Conservation (phyloP, 2,888 invertebrate genomes). For the Smittia sp. region DNA sequence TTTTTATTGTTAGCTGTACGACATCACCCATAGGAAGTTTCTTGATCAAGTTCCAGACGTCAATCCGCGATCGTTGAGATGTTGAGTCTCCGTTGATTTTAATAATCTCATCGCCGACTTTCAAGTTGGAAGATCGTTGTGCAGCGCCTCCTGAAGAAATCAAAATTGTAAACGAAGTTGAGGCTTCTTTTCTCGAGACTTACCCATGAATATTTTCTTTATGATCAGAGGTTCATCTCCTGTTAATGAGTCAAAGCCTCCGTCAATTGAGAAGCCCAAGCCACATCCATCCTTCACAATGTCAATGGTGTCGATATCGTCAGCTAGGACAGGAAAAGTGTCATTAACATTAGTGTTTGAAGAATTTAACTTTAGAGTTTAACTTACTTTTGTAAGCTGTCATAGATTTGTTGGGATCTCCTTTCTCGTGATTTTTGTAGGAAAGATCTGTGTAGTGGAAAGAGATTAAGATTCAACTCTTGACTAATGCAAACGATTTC, state of each 20-base stretch:
- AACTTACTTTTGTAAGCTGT: neutral
- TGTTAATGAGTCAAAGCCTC: conserved; percentile 84
- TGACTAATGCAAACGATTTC: neutral
- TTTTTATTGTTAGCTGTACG: conserved; percentile 13
- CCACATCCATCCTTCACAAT: conserved; percentile 78
- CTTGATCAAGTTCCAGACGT: conserved; percentile 92
- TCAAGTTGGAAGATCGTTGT: conserved; percentile 78
- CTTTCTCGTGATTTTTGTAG: neutral
- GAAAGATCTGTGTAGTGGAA: neutral
- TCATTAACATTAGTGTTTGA: too few relatives aligned
- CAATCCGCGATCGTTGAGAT: conserved; percentile 82
- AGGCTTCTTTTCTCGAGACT: conserved; percentile 44
- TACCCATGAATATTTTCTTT: conserved; percentile 93
- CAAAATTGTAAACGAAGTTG: conserved; percentile 44
- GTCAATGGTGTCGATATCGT: neutral
- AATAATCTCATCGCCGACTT: conserved; percentile 83
- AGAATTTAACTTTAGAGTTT: too few relatives aligned
- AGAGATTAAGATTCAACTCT: too few relatives aligned
- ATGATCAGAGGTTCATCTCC: conserved; percentile 86
- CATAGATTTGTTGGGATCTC: neutral
- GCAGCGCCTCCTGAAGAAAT: conserved; percentile 76
- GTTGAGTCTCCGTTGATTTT: conserved; percentile 79
- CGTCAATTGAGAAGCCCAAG: conserved; percentile 90
- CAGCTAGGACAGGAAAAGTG: neutral
- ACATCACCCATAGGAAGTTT: conserved; percentile 72